Evolutionary conservation across 2,888 invertebrate species (phyloP), one percentile per base, ranked within the genome.

Genomic region (Eilema caniola): DNA sequence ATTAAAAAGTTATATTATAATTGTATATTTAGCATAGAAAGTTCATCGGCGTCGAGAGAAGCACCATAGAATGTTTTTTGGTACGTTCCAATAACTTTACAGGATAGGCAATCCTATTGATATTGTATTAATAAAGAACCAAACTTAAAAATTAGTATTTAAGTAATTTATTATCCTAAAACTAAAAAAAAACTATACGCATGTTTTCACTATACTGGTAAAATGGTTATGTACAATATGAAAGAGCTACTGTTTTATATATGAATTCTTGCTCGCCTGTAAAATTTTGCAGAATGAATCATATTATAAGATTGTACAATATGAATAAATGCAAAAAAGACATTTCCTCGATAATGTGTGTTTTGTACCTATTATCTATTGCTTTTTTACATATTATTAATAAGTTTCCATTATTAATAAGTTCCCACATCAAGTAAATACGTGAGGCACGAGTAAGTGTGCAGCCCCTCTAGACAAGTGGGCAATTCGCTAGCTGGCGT

Each of bases 231-330:
- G 94, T 95, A 95, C 93, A 94, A 95, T 95, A 94, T 89, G 94
- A 93, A 94, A 91, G 94, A 95, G 94, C 95, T 95, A 92, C 93
- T 92, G 95, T 95, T 95, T 95, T 95, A 94, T 95, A 95, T 95
- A 95, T 95, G 95, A 95, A 95, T 95, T 95, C 95, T 95, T 95
- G 95, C 95, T 95, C 95, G 95, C 95, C 93, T 95, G 95, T 95
- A 95, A 94, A 94, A 95, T 95, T 95, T 95, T 95, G 95, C 95
- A 95, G 95, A 95, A 95, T 94, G 95, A 90, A 94, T 95, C 94
- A 95, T 93, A 93, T 94, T 93, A 94, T 94, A 95, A 95, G 94
- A 95, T 95, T 95, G 95, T 95, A 95, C 95, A 95, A 95, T 95
- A 95, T 94, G 93, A 95, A 95, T 95, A 95, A 95, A 95, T 94